Base-by-base conservation (phyloP, 2,797 vertebrate species). In the Phalloptychus januarius region DNA sequence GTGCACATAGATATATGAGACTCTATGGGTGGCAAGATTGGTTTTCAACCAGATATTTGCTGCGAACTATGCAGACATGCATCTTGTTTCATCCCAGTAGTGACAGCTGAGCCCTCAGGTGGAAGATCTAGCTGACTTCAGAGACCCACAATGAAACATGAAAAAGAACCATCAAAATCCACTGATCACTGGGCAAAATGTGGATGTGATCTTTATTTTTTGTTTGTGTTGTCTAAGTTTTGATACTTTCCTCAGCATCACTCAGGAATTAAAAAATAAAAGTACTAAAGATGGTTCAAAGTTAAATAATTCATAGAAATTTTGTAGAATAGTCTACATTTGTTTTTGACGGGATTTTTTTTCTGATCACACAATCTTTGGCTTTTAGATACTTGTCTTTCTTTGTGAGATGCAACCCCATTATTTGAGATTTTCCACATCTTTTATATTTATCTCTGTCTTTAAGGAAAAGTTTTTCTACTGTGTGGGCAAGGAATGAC, bases 401-500 rank as follows among this genome's bases (percentile, higher is more conserved):
- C 28, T 50, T 16, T 7, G 16, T 11, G 45, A 36, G 31, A 23
- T n/a, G 10, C 2, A 31, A 20, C 40, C 48, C 40, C 40, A 61
- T 28, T 20, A 45, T 74, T 7, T 20, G 25, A 74, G 11, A 58
- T 2, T 44, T 18, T 12, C 8, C 8, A 31, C 4, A 42, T 76
- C 25, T 67, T 58, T 54, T 36, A 54, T 50, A 18, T 44, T 54
- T 7, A 38, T 50, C 8, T 67, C 28, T 52, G 12, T 45, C 15
- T n/a, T 18, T 36, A 45, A 56, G 20, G 4, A 33, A 56, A 56
- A 5, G 18, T 52, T 7, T 3, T 1, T 50, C 11, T 16, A 1
- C 54, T 76, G 44, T 40, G 75, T 82, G 44, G 78, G 71, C 56
- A 71, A 76, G 6, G 31, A 67, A 77, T 76, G 70, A 82, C 25